These are phyloP conservation scores for Ganaspis brasiliensis DNA, from an alignment of 2,888 invertebrate genomes.

Conservation along the genomic window DNA sequence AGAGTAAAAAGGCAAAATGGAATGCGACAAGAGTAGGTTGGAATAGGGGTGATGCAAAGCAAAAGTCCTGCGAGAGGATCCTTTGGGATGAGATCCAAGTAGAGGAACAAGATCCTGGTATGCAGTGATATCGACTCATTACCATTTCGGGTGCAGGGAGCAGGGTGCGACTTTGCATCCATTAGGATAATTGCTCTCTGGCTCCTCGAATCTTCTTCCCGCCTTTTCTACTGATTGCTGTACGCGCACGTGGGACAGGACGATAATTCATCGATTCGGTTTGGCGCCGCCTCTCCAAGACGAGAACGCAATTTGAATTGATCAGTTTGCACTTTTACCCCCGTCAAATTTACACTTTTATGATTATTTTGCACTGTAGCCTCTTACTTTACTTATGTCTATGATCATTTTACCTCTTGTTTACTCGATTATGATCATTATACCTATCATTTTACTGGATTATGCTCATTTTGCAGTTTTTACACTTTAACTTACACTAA, in stretches of 20 bases:
- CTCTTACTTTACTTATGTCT: neutral
- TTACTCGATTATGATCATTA: too few relatives aligned
- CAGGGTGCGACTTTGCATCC: constrained; percentile 79
- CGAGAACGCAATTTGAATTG: constrained; percentile 9
- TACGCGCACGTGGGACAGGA: constrained; percentile 63
- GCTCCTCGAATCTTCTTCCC: constrained; percentile 62
- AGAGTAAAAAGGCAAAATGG: constrained; percentile 9
- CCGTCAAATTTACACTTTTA: neutral
- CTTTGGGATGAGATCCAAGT: constrained; percentile 58
- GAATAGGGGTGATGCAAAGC: constrained; percentile 31
- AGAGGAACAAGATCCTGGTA: constrained; percentile 79
- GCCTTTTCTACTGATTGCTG: constrained; percentile 65
- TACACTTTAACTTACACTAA: too few relatives aligned
- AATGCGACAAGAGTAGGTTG: constrained; percentile 15
- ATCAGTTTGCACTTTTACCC: neutral
- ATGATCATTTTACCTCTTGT: neutral
- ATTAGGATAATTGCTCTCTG: constrained; percentile 80
- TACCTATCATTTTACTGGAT: too few relatives aligned
- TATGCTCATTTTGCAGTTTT: too few relatives aligned
- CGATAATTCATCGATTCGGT: constrained; percentile 66
- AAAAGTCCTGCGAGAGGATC: constrained; percentile 10
- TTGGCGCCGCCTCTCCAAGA: constrained; percentile 21
- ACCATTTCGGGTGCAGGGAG: constrained; percentile 78
- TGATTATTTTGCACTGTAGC: neutral
- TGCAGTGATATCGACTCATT: constrained; percentile 80